These are phyloP conservation scores for Drosophila arizonae DNA, from an alignment of 1,140 invertebrate genomes.

Conservation along the genomic window DNA sequence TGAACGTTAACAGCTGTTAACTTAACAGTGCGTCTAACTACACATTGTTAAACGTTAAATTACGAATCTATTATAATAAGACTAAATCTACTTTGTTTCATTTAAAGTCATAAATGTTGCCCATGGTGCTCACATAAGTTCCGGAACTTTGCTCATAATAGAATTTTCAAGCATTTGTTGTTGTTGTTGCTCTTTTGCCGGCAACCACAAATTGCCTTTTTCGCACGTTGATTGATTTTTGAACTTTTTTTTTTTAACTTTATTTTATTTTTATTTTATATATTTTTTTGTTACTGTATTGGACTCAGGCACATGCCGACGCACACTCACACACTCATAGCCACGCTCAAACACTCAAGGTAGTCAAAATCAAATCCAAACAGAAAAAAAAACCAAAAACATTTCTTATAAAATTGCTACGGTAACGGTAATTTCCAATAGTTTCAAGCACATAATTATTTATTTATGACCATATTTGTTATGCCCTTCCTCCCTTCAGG, in stretches of 20 bases:
- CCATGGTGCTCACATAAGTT: slow-evolving; percentile 10
- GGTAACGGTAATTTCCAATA: slow-evolving; percentile 36
- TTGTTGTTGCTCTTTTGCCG: slow-evolving; percentile 30
- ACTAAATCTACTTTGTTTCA: background rate
- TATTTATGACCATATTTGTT: slow-evolving; percentile 60
- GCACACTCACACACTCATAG: background rate
- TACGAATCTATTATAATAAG: background rate
- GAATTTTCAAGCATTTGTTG: slow-evolving; percentile 67
- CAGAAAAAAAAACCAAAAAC: too few relatives aligned
- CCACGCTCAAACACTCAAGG: slow-evolving; percentile 5
- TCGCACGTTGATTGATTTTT: slow-evolving; percentile 79
- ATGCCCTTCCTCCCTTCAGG: too few relatives aligned
- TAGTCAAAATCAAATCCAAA: slow-evolving; percentile 19
- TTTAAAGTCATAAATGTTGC: background rate
- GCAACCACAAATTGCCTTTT: slow-evolving; percentile 74
- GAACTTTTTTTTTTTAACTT: slow-evolving; percentile 51
- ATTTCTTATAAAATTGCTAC: slow-evolving; percentile 51
- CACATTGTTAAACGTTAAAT: background rate
- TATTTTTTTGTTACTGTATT: slow-evolving; percentile 22
- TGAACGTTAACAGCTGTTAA: background rate
- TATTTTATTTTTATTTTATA: slow-evolving; percentile 8
- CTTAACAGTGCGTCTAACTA: background rate
- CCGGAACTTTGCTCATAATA: slow-evolving; percentile 74
- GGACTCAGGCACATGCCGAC: slow-evolving; percentile 18
- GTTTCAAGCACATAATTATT: slow-evolving; percentile 69